These are phyloP conservation scores for Prochilodus magdalenae DNA, from an alignment of 2,113 vertebrate species.

Conservation along the genomic window DNA sequence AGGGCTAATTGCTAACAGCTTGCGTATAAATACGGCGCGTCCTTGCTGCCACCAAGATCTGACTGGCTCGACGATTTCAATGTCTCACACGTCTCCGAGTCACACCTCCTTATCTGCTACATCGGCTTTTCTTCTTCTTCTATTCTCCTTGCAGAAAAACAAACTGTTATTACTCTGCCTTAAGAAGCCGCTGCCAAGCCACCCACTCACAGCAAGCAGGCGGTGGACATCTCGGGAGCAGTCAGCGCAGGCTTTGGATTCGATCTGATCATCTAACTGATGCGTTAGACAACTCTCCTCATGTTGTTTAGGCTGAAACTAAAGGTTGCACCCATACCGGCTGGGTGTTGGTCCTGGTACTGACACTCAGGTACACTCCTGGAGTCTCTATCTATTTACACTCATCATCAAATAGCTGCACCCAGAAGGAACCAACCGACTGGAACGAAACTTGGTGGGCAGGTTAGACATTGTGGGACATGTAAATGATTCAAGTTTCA, in stretches of 20 bases:
- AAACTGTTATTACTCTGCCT: slow-evolving; percentile 31
- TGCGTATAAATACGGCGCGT: slow-evolving; percentile 37
- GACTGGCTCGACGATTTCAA: slow-evolving; percentile 15
- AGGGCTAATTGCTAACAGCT: slow-evolving; percentile 44
- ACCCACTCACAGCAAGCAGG: slow-evolving; percentile 20
- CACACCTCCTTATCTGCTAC: slow-evolving; percentile 26
- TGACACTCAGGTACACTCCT: too few species aligned
- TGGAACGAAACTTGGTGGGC: too few species aligned
- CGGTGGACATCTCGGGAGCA: background rate
- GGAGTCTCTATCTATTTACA: too few species aligned
- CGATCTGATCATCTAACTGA: background rate
- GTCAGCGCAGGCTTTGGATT: slow-evolving; percentile 6
- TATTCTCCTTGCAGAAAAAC: slow-evolving; percentile 24
- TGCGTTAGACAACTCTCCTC: background rate
- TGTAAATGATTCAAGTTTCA: too few species aligned
- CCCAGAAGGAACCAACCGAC: too few species aligned
- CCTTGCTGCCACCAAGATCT: slow-evolving; percentile 32
- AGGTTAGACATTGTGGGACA: too few species aligned
- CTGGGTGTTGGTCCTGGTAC: background rate
- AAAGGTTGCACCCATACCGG: background rate
- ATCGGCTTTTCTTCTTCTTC: slow-evolving; percentile 7
- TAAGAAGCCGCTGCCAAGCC: slow-evolving; percentile 37
- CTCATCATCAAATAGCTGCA: too few species aligned
- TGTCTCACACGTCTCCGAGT: slow-evolving; percentile 27
- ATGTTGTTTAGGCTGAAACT: background rate